phyloP scores from a whole-genome alignment of 2,113 vertebrate genomes.

The Coptodon rendalli region DNA sequence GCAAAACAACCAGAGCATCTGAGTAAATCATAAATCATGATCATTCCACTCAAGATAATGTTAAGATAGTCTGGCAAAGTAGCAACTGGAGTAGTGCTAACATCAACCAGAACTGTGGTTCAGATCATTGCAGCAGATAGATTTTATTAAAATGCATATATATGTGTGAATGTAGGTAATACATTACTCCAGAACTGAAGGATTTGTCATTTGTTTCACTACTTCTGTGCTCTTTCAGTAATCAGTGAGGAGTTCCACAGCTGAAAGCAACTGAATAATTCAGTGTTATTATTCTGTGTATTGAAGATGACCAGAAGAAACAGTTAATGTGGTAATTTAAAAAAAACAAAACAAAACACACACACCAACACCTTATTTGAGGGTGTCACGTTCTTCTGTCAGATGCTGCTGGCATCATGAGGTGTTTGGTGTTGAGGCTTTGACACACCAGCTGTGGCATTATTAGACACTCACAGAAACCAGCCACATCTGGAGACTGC shows the following conservation, averaged over 20 bases:
- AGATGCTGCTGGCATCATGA: background rate
- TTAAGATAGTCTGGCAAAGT: background rate
- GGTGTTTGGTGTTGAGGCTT: background rate
- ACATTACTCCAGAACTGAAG: background rate
- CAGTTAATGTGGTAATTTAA: background rate
- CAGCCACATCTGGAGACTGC: background rate
- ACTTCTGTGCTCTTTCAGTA: background rate
- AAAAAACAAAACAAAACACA: no score
- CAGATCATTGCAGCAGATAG: background rate
- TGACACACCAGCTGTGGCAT: background rate
- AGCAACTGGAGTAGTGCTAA: background rate
- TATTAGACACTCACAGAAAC: background rate
- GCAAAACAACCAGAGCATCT: background rate
- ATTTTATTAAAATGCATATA: background rate
- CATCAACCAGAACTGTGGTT: background rate
- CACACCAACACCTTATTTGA: background rate
- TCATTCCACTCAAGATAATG: background rate
- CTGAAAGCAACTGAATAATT: background rate
- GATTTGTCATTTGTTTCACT: background rate
- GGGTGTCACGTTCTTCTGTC: background rate
- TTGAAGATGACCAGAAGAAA: background rate
- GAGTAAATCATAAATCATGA: background rate
- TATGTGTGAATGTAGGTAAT: background rate
- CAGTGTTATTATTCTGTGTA: background rate
- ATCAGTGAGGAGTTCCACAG: background rate